Percentiles rank a stretch among this genome's conserved stretches.
phyloP scores from a whole-genome alignment of 53 echinoderm and acorn worm genomes.

The Paelopatides confundens region DNA sequence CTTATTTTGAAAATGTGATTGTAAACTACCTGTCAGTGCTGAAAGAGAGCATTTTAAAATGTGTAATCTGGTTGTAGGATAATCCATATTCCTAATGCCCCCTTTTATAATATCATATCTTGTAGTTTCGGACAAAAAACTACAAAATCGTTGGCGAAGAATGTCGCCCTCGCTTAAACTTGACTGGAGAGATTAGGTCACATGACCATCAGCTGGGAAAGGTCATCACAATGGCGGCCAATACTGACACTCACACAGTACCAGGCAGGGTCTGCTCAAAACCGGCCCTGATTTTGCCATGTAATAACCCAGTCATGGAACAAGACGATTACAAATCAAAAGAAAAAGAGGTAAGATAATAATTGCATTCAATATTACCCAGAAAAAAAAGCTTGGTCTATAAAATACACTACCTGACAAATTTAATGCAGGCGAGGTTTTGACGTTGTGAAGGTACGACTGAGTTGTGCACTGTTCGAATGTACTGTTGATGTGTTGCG shows the following conservation, averaged over 20 bases:
- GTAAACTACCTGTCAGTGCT: no score
- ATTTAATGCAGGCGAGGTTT: slow-evolving; percentile 30
- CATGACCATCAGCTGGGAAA: slow-evolving; percentile 55
- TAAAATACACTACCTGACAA: neutral
- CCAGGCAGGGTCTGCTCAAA: slow-evolving; percentile 2
- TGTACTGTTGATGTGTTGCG: neutral
- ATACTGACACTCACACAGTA: slow-evolving; percentile 19
- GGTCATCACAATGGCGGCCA: slow-evolving; percentile 50
- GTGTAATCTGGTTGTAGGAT: no score
- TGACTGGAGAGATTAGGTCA: slow-evolving; percentile 24
- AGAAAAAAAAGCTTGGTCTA: neutral
- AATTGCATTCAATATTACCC: neutral
- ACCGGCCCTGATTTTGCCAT: slow-evolving; percentile 37
- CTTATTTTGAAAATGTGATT: no score
- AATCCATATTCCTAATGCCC: no score
- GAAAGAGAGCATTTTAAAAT: no score
- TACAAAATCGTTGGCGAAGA: neutral
- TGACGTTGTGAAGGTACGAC: slow-evolving; percentile 3
- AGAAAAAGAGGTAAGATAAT: slow-evolving; percentile 39
- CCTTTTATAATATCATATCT: no score
- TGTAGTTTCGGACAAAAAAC: no score
- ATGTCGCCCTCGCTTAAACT: slow-evolving; percentile 18
- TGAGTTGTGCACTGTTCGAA: neutral
- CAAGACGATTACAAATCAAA: slow-evolving; percentile 38
- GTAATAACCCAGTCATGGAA: slow-evolving; percentile 35